These are phyloP conservation scores for Drosophila prosaltans DNA, from an alignment of 1,140 invertebrate genomes.

Conservation along the genomic window DNA sequence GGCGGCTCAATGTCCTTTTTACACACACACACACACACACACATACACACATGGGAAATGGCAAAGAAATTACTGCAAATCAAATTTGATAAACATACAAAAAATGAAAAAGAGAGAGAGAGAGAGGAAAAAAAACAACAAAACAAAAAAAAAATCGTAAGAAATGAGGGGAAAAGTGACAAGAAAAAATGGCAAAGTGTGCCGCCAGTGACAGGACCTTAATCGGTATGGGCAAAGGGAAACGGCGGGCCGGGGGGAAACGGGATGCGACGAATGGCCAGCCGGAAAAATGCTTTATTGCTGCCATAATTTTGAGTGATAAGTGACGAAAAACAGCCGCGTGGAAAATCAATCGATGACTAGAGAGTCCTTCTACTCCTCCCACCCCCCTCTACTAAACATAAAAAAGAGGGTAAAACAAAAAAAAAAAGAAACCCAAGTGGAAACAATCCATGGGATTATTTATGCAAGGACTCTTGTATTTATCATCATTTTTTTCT, in stretches of 20 bases:
- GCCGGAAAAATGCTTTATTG: constrained; percentile 79
- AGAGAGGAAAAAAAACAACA: constrained; percentile 15
- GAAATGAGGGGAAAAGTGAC: constrained; percentile 71
- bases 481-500: constrained; percentile 58
- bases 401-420: constrained; percentile 28
- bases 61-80: constrained; percentile 78
- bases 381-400: not conserved
- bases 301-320: constrained; percentile 81
- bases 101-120: constrained; percentile 38
- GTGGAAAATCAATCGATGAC: constrained; percentile 70
- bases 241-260: not conserved
- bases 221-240: constrained; percentile 26
- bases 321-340: constrained; percentile 77
- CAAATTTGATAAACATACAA: constrained; percentile 76
- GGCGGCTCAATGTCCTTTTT: constrained; percentile 26
- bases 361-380: not conserved
- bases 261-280: constrained; percentile 42
- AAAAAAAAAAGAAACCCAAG: constrained; percentile 13
- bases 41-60: constrained; percentile 69
- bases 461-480: constrained; percentile 68
- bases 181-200: constrained; percentile 80
- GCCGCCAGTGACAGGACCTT: constrained; percentile 61
- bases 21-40: constrained; percentile 1
- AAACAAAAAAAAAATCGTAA: constrained; percentile 45
- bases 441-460: constrained; percentile 53